A percentile compares a stretch with the other conserved stretches of the same genome.
phyloP scores from a whole-genome alignment of 2,888 invertebrate genomes.

The Scaptomyza tumidula region DNA sequence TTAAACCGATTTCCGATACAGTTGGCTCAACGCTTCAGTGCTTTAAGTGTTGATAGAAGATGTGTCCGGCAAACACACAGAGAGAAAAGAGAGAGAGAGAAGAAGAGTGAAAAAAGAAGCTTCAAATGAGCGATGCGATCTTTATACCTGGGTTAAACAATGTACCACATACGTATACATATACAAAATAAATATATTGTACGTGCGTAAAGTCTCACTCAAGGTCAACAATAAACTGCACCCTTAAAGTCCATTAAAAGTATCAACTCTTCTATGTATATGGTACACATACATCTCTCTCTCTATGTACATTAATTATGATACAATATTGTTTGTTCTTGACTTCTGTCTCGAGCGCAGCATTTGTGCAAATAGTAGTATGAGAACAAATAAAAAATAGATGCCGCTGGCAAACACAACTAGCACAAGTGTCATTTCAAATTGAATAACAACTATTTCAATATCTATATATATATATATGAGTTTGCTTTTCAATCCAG shows the following conservation, averaged over 20 bases:
- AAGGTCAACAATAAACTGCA: slow-evolving; percentile 47
- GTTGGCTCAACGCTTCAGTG: slow-evolving; percentile 59
- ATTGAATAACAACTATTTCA: slow-evolving; percentile 39
- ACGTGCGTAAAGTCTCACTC: slow-evolving; percentile 26
- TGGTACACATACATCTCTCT: not conserved
- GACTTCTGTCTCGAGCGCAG: slow-evolving; percentile 20
- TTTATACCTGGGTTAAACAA: slow-evolving; percentile 37
- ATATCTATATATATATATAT: not conserved
- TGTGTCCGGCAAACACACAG: slow-evolving; percentile 43
- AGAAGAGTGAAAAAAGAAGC: not conserved
- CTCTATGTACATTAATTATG: slow-evolving; percentile 3
- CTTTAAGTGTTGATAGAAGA: slow-evolving; percentile 41
- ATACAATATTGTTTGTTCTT: slow-evolving; percentile 22
- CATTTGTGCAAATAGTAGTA: slow-evolving; percentile 62
- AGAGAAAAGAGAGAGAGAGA: no score
- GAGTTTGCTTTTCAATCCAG: slow-evolving; percentile 6
- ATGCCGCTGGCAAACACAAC: slow-evolving; percentile 26
- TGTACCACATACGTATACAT: not conserved
- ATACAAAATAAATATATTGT: not conserved
- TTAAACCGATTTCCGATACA: slow-evolving; percentile 67
- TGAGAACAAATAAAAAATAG: slow-evolving; percentile 8
- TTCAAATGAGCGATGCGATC: slow-evolving; percentile 15
- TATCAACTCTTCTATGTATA: not conserved
- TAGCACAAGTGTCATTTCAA: slow-evolving; percentile 63
- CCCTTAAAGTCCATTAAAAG: slow-evolving; percentile 31